Conservation (phyloP, 2,113 vertebrate species). For the Nicator chloris region DNA sequence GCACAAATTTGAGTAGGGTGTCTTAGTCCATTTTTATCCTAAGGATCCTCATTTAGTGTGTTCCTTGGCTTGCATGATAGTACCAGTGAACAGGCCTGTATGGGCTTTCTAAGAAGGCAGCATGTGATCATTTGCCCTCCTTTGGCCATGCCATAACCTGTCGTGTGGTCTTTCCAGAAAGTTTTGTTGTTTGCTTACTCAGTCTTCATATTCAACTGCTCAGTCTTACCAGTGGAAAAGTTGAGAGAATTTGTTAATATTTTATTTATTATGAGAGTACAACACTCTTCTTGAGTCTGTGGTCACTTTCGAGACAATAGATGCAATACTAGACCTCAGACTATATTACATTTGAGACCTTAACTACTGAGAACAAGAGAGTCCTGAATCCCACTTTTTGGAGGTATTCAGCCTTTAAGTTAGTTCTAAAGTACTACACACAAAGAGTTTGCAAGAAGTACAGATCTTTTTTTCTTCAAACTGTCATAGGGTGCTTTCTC, state of each 20-base stretch:
- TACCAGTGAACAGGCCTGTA: neutral
- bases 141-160: neutral
- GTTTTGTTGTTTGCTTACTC: neutral
- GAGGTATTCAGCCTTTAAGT: neutral
- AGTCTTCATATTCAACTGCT: neutral
- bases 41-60: neutral
- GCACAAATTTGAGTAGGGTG: neutral
- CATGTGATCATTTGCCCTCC: neutral
- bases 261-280: neutral
- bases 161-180: neutral
- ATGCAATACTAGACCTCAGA: neutral
- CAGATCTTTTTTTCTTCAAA: neutral
- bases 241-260: neutral
- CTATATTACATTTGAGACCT: neutral
- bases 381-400: neutral
- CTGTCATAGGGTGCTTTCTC: neutral
- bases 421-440: neutral
- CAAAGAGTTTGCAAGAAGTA: neutral
- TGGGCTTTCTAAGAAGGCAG: neutral
- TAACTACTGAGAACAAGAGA: neutral
- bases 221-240: neutral
- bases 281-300: neutral
- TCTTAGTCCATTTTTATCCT: neutral
- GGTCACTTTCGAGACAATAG: neutral
- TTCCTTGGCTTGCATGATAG: neutral